Percentiles rank a stretch among this genome's conserved stretches.
Conservation (phyloP, 2,888 invertebrate species). For the Phortica magna region DNA sequence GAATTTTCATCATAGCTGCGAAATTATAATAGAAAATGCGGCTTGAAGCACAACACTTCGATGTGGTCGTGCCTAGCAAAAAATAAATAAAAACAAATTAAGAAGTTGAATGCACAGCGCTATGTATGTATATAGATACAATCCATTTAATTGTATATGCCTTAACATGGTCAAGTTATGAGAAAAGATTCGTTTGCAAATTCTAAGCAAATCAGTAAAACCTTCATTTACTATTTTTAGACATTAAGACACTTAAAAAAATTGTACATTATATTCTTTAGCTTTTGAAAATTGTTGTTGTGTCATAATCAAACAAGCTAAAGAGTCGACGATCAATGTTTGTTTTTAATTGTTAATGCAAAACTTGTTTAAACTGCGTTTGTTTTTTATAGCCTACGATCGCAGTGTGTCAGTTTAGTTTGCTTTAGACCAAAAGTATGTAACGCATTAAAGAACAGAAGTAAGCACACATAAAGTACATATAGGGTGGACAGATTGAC, state of each 20-base stretch:
- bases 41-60: background rate
- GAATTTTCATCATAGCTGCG: background rate
- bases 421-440: no score
- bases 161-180: background rate
- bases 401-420: no score
- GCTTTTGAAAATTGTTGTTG: background rate
- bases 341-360: background rate
- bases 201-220: constrained; percentile 1
- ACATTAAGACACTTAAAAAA: background rate
- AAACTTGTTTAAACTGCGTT: constrained; percentile 26
- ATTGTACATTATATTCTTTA: background rate
- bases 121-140: background rate
- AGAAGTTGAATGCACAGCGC: no score
- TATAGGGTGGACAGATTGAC: background rate
- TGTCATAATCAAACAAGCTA: background rate
- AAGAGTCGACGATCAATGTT: constrained; percentile 2
- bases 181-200: background rate
- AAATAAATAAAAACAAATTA: no score
- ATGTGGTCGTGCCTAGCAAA: background rate
- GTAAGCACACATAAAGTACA: no score
- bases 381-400: background rate
- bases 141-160: background rate
- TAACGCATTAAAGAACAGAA: no score
- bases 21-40: background rate
- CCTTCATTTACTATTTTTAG: constrained; percentile 20